A percentile compares a stretch with the other conserved stretches of the same genome.
Evolutionary conservation across 2,113 vertebrate genomes (phyloP).

Genomic region (Melozone crissalis): DNA sequence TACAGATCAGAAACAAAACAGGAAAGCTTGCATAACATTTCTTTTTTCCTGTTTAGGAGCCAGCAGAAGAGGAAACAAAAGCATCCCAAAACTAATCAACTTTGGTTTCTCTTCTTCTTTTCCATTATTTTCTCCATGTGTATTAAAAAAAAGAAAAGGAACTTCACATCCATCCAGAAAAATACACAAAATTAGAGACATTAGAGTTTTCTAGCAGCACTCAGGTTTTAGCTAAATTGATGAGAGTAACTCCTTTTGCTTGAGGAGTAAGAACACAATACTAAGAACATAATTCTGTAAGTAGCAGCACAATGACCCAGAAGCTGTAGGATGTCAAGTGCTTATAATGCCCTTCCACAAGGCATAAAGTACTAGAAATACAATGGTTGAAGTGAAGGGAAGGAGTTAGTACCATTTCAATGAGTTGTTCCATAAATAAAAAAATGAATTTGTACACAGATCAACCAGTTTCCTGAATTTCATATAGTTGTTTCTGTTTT

Average conservation of each 20-base stretch:
- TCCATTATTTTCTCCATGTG: accelerated
- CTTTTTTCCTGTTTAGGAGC: background rate
- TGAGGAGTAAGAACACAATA: background rate
- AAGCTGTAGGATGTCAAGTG: background rate
- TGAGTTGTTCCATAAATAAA: background rate
- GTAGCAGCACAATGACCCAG: background rate
- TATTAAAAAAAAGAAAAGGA: background rate
- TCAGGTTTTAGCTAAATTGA: background rate
- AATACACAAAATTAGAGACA: background rate
- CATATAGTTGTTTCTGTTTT: background rate
- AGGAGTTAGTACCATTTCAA: background rate
- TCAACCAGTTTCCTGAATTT: background rate
- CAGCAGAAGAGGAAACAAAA: background rate
- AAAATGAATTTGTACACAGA: background rate
- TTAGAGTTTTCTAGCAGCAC: background rate
- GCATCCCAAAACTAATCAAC: background rate
- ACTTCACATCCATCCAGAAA: background rate
- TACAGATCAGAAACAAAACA: background rate
- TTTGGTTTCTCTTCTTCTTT: background rate
- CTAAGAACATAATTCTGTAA: background rate
- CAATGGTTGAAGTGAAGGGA: background rate
- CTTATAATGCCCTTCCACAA: background rate
- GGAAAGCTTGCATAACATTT: background rate
- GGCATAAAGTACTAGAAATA: background rate
- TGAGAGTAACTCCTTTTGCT: background rate